Evolutionary conservation across 2,888 invertebrate species (phyloP).

Genomic region (Agriotes lineatus): DNA sequence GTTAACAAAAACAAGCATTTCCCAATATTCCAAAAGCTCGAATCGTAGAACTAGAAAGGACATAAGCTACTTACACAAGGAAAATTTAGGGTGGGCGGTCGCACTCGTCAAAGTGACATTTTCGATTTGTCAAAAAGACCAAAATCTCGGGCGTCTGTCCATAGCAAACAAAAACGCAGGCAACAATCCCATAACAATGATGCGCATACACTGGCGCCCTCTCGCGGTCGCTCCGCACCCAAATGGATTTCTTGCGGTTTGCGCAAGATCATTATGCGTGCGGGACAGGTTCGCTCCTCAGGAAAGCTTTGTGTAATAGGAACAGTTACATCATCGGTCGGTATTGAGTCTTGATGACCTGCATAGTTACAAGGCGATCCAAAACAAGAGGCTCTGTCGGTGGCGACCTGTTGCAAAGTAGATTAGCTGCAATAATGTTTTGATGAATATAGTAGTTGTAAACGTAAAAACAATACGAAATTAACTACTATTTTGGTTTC

Average conservation of each 20-base stretch:
- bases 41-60: no score
- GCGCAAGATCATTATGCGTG: background rate
- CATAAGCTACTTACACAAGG: background rate
- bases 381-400: no score
- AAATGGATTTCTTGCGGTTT: constrained; percentile 11
- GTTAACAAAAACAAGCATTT: no score
- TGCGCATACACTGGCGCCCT: constrained; percentile 6
- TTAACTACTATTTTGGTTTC: no score
- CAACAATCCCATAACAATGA: constrained; percentile 3
- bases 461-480: no score
- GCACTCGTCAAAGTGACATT: background rate
- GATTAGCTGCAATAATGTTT: no score
- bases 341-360: background rate
- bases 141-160: background rate
- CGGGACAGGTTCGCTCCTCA: background rate
- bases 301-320: constrained; percentile 2
- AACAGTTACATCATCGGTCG: background rate
- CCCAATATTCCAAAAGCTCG: no score
- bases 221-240: background rate
- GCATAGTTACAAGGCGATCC: no score
- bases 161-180: background rate
- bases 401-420: no score
- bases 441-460: no score
- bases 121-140: background rate
- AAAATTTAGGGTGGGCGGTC: background rate